A percentile compares a stretch with the other conserved stretches of the same genome.
phyloP scores from a whole-genome alignment of 53 echinoderm and acorn worm genomes.

The Antedon mediterranea region DNA sequence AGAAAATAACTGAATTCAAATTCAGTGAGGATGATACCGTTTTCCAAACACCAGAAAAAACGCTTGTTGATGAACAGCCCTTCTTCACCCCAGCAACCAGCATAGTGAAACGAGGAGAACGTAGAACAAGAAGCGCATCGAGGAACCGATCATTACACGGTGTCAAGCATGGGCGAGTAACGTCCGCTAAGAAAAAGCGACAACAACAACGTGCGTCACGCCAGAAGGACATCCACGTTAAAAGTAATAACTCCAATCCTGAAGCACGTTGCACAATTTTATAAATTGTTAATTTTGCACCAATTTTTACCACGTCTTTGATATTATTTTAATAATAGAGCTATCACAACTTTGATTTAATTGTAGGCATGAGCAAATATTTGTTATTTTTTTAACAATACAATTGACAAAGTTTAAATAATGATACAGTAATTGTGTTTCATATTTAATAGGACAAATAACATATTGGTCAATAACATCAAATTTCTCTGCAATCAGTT shows the following conservation, averaged over 20 bases:
- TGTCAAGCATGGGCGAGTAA: not conserved
- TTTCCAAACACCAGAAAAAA: not conserved
- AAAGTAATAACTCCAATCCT: not conserved
- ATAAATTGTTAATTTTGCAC: not conserved
- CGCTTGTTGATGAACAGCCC: not conserved
- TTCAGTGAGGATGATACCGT: not conserved
- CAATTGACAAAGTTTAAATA: too few relatives aligned
- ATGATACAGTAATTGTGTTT: too few relatives aligned
- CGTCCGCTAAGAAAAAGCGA: not conserved
- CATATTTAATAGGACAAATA: too few relatives aligned
- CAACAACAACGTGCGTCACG: not conserved
- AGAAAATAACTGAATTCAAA: not conserved
- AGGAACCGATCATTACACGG: not conserved
- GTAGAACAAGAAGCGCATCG: not conserved
- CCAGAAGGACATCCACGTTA: not conserved
- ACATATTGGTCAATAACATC: too few relatives aligned
- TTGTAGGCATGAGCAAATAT: too few relatives aligned
- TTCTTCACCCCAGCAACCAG: not conserved
- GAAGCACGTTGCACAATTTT: not conserved
- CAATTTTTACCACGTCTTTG: not conserved
- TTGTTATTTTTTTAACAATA: too few relatives aligned
- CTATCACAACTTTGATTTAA: too few relatives aligned
- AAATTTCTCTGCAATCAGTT: too few relatives aligned
- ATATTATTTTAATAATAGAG: not conserved
- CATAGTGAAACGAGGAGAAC: not conserved